phyloP scores from a whole-genome alignment of 2,113 vertebrate genomes.

The Myrmecobius fasciatus region DNA sequence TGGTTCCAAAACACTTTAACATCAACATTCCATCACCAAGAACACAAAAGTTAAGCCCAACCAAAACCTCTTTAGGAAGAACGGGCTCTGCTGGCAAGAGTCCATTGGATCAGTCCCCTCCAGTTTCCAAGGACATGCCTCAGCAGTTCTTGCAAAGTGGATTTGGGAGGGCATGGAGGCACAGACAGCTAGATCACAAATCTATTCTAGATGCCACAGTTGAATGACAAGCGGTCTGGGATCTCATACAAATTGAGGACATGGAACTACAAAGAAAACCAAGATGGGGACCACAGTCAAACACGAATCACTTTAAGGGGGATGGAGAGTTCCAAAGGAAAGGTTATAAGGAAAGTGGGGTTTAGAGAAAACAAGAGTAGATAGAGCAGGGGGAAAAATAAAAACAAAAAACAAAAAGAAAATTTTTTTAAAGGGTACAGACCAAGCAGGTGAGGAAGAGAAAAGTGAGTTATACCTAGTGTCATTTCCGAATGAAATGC shows the following conservation, averaged over 20 bases:
- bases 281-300: constrained; percentile 44
- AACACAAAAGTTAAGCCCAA: background rate
- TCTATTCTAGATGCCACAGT: background rate
- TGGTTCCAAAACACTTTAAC: constrained; percentile 1
- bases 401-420: constrained; percentile 69
- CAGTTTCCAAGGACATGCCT: background rate
- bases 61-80: constrained; percentile 53
- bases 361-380: constrained; percentile 57
- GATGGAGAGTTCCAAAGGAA: constrained; percentile 59
- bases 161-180: background rate
- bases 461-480: constrained; percentile 91
- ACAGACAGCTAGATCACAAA: background rate
- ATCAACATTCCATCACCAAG: background rate
- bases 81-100: background rate
- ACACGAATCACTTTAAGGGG: constrained; percentile 54
- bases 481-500: constrained; percentile 91
- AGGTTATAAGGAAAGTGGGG: constrained; percentile 57
- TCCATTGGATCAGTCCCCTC: background rate
- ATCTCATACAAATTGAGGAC: constrained; percentile 22
- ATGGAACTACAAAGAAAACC: constrained; percentile 24
- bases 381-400: constrained; percentile 67
- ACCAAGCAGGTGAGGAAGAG: constrained; percentile 72
- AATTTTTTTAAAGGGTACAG: constrained; percentile 63
- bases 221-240: background rate
- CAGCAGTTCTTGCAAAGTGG: constrained; percentile 8